A percentile compares a stretch with the other conserved stretches of the same genome.
Conservation (phyloP, 2,888 invertebrate species). For the Eupithecia abbreviata region DNA sequence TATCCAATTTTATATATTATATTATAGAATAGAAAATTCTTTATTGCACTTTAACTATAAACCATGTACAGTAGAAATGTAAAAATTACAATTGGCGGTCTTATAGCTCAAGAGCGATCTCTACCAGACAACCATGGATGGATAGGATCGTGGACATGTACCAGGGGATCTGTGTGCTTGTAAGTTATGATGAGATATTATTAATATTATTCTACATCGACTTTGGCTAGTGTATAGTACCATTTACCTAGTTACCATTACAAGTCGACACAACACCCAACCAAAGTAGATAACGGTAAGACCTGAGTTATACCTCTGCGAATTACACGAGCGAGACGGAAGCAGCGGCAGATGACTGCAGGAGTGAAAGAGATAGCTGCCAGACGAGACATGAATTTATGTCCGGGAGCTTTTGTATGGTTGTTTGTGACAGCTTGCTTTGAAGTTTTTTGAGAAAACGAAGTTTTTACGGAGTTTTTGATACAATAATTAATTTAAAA, state of each 20-base stretch:
- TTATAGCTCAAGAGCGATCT: no score
- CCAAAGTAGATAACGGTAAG: conserved; percentile 27
- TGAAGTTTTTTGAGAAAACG: neutral
- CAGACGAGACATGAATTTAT: conserved; percentile 31
- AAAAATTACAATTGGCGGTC: no score
- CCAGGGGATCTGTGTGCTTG: no score
- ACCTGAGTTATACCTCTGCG: conserved; percentile 19
- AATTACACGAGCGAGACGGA: conserved; percentile 22
- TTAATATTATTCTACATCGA: no score
- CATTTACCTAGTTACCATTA: neutral
- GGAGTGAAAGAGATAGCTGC: conserved; percentile 20
- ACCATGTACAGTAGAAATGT: no score
- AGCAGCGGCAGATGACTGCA: neutral
- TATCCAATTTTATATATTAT: no score
- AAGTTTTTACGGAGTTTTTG: neutral
- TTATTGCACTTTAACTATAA: no score
- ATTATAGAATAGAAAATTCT: no score
- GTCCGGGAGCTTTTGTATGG: conserved; percentile 4
- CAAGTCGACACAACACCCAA: conserved; percentile 3
- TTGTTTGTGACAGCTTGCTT: neutral
- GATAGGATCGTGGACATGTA: no score
- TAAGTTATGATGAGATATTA: no score
- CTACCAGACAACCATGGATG: no score
- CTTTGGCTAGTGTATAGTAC: neutral
- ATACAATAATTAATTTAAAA: neutral